Base-by-base conservation (phyloP, 2,113 vertebrate genomes). In the Dunckerocampus dactyliophorus region DNA sequence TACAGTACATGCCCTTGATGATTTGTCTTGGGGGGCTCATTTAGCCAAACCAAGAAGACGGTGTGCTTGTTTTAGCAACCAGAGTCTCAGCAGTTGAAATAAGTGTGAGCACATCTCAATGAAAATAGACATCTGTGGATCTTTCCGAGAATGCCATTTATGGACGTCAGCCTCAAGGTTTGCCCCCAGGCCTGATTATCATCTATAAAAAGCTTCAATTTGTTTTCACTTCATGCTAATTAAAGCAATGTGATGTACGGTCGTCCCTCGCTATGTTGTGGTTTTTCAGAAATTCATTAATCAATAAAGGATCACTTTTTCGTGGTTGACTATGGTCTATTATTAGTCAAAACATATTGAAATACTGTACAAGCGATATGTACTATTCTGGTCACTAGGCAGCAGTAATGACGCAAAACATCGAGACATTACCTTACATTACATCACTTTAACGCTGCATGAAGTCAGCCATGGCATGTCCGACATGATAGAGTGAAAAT, bases 1-100 rank as follows among this genome's bases (percentile, higher is more conserved):
- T 71, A 45, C n/a, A n/a, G n/a, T n/a, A n/a, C 48, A 43, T 24
- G 49, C 21, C 37, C 49, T 56, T 45, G 16, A 39, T 48, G 16
- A 13, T 74, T 57, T 67, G 39, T 45, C n/a, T 51, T 34, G 62
- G 69, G 65, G 69, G 49, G 75, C 68, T 46, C 43, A 28, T 31
- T 60, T 10, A 28, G 0, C 31, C 55, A 11, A 31, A 59, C 52
- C 71, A 63, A 17, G 16, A 59, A 13, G 47, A 34, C 10, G 4
- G 34, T 61, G 28, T 62, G 57, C 56, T 47, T 68, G 69, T 80
- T 85, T 80, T 71, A 75, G 77, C 58, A 73, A 72, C 64, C 22
- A 55, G 10, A 67, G 60, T 57, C 66, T 73, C 76, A 78, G 21
- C 72, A 76, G 79, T 81, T 76, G 68, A 66, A 69, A 80, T 69